Evolutionary conservation across 2,113 vertebrate genomes (phyloP).

Genomic region (Casuarius casuarius): DNA sequence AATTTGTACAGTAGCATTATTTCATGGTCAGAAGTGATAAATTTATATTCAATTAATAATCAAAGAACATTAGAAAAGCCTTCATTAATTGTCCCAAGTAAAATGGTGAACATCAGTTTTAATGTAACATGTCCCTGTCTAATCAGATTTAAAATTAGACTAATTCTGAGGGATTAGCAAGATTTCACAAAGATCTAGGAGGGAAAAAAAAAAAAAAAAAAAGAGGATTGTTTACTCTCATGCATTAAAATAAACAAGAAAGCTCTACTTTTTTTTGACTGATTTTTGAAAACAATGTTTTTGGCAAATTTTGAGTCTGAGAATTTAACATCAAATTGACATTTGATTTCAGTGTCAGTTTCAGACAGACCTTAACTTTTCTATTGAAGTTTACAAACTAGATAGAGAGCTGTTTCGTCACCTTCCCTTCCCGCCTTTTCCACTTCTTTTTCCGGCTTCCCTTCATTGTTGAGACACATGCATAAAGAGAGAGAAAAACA

Average conservation of each 20-base stretch:
- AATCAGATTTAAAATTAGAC: no score
- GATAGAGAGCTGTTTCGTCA: background rate
- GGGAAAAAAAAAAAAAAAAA: background rate
- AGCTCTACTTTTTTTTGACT: background rate
- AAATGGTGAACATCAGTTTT: background rate
- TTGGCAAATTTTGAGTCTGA: background rate
- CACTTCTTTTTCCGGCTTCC: background rate
- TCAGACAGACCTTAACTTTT: background rate
- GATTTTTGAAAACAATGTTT: background rate
- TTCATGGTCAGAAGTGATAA: background rate
- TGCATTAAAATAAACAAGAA: background rate
- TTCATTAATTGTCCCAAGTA: background rate
- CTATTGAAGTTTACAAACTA: background rate
- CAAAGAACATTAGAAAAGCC: background rate
- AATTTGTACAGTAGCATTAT: background rate
- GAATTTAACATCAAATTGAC: background rate
- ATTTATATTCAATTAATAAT: background rate
- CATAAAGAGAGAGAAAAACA: background rate
- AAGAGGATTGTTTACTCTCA: background rate
- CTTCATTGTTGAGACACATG: background rate
- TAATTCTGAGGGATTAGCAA: background rate
- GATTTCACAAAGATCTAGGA: background rate
- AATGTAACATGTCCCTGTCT: background rate
- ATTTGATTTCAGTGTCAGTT: background rate
- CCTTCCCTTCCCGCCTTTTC: background rate